Base-by-base conservation (phyloP, 1,140 invertebrate genomes). In the Trichomalopsis sarcophagae region DNA sequence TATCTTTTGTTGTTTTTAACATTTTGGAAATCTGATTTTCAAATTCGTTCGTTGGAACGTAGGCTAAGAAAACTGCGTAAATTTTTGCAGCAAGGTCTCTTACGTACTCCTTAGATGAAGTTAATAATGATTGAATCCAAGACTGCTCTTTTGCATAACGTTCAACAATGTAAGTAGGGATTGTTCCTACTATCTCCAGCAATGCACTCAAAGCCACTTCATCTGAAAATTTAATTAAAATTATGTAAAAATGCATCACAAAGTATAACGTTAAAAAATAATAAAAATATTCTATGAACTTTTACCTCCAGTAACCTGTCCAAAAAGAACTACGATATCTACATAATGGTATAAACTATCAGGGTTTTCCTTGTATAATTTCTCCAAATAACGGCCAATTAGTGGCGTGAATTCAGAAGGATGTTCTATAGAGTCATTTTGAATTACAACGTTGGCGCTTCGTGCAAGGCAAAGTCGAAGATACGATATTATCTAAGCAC, bases 41-140 rank as follows among this genome's bases (percentile, higher is more conserved):
- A 86, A 96, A 94, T 50, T 94, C 92, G 21, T 92, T 89, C 85
- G 93, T 93, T 9, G 92, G 89, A 2, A 93, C 92, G 68, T 94
- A 89, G 50, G 95, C 93, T 2, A 94, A 93, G n/a, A 97, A 94
- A 55, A 96, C 92, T 23, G 95, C 95, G 90, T 96, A 96, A 79
- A 97, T 93, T 83, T 95, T 93, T 2, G 96, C 95, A 7, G 95
- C 94, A 44, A 94, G 92, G 88, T 96, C 95, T 62, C 96, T 93
- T n/a, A 97, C 94, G 69, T 97, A 96, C 89, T 97, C 96, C 86
- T 96, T 95, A 11, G 94, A 95, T n/a, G 95, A 96, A 40, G 93
- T 94, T 75, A 97, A 94, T 75, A 96, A 93, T 86, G 94, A 95
- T 86, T 94, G 91, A 3, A 96, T 91, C 95, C 96, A 97, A 36